A percentile compares a stretch with the other conserved stretches of the same genome.
These are phyloP conservation scores for Sweltsa coloradensis DNA, from an alignment of 1,140 invertebrate species.

Conservation along the genomic window DNA sequence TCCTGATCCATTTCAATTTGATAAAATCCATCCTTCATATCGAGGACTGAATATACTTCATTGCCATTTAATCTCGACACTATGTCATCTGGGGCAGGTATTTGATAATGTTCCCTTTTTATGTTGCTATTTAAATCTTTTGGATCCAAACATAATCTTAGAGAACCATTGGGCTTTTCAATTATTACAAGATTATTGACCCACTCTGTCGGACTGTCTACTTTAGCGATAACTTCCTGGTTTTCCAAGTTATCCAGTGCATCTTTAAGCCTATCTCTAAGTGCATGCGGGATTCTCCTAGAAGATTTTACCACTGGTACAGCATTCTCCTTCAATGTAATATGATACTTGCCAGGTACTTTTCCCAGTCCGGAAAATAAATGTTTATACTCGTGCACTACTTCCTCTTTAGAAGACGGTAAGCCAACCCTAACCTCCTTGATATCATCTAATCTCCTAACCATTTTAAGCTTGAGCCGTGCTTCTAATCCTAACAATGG, in stretches of 20 bases:
- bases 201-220: constrained; percentile 9
- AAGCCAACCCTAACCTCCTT: too few relatives aligned
- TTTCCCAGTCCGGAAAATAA: constrained; percentile 7
- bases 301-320: constrained; percentile 21
- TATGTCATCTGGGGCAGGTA: constrained; percentile 8
- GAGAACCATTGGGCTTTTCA: constrained; percentile 6
- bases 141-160: constrained; percentile 11
- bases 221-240: constrained; percentile 10
- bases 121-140: constrained; percentile 9
- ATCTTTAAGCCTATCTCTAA: constrained; percentile 23
- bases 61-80: constrained; percentile 25
- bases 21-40: constrained; percentile 33
- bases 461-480: too few relatives aligned
- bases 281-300: constrained; percentile 25
- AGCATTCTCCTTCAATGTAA: constrained; percentile 17
- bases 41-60: constrained; percentile 31
- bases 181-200: constrained; percentile 6
- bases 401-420: too few relatives aligned
- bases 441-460: too few relatives aligned
- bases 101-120: constrained; percentile 8
- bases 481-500: too few relatives aligned
- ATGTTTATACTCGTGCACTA: background rate
- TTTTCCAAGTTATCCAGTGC: constrained; percentile 21
- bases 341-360: constrained; percentile 10
- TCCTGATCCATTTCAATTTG: constrained; percentile 27